These are phyloP conservation scores for Drosophila sp. DNA, from an alignment of 1,140 invertebrate species.

Conservation along the genomic window DNA sequence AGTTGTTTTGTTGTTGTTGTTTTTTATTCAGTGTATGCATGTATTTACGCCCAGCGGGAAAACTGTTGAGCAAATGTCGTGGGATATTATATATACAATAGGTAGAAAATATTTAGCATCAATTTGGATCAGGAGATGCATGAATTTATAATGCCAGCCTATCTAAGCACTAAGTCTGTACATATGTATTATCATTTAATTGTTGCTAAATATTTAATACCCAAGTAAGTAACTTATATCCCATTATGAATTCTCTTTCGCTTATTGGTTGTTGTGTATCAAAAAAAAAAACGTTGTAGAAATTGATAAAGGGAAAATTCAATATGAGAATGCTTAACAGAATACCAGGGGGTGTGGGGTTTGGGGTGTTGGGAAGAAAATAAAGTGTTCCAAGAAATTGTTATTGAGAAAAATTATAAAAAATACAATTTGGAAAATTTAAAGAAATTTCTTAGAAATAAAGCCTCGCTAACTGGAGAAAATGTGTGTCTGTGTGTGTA, in stretches of 20 bases:
- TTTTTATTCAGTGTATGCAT: slow-evolving; percentile 25
- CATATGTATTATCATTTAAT: not conserved
- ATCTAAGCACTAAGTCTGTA: not conserved
- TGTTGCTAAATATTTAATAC: not conserved
- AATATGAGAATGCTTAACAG: slow-evolving; percentile 11
- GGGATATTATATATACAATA: not conserved
- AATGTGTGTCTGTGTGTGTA: slow-evolving; percentile 15
- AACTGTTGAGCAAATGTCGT: slow-evolving; percentile 5
- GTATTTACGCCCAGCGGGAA: slow-evolving; percentile 23
- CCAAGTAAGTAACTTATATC: not conserved
- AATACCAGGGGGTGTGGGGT: not conserved
- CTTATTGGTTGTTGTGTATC: not conserved
- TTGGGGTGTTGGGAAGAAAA: no score
- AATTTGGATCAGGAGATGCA: not conserved
- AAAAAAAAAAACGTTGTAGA: not conserved
- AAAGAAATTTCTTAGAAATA: slow-evolving; percentile 16
- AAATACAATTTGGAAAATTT: not conserved
- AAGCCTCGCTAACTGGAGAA: not conserved
- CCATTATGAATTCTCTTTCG: not conserved
- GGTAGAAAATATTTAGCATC: not conserved
- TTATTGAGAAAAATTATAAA: not conserved
- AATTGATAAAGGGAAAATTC: slow-evolving; percentile 1
- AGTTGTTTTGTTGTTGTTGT: slow-evolving; percentile 45
- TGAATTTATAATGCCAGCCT: not conserved
- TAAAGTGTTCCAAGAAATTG: not conserved